A percentile compares a stretch with the other conserved stretches of the same genome.
Conservation (phyloP, 2,113 vertebrate genomes). For the Notarius lentiginosus region DNA sequence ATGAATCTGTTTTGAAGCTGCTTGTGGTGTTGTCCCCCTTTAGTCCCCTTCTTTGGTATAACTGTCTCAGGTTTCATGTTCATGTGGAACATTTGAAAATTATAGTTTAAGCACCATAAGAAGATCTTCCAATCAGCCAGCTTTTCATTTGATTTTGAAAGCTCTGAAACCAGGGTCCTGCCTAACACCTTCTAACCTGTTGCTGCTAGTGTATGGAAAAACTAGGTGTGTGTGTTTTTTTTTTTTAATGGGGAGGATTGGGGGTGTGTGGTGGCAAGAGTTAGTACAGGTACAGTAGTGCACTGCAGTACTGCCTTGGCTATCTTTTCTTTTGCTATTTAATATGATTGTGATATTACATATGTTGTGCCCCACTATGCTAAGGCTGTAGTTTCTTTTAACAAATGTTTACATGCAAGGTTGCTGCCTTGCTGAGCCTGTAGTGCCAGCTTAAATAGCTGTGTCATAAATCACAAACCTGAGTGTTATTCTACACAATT, state of each 20-base stretch:
- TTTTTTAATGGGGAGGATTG: background rate
- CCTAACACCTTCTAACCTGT: slow-evolving; percentile 35
- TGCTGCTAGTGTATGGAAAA: slow-evolving; percentile 6
- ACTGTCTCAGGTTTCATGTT: background rate
- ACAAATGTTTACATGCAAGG: background rate
- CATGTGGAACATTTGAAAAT: background rate
- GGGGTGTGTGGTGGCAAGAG: background rate
- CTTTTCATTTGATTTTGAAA: background rate
- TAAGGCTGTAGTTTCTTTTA: background rate
- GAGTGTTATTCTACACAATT: background rate
- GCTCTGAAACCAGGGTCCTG: slow-evolving; percentile 52
- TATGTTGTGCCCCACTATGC: background rate
- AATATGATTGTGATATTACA: background rate
- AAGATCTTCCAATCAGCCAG: background rate
- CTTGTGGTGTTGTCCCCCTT: background rate
- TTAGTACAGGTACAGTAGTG: slow-evolving; percentile 15
- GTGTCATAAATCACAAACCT: background rate
- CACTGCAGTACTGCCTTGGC: background rate
- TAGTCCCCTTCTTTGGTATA: background rate
- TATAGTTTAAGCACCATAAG: background rate
- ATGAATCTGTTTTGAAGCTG: background rate
- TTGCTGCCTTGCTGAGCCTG: background rate
- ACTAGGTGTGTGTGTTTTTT: too few species aligned
- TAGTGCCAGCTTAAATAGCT: background rate
- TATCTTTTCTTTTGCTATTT: background rate